Percentiles rank a stretch among this genome's conserved stretches.
phyloP scores from a whole-genome alignment of 2,113 vertebrate genomes.

The Stegastes partitus region DNA sequence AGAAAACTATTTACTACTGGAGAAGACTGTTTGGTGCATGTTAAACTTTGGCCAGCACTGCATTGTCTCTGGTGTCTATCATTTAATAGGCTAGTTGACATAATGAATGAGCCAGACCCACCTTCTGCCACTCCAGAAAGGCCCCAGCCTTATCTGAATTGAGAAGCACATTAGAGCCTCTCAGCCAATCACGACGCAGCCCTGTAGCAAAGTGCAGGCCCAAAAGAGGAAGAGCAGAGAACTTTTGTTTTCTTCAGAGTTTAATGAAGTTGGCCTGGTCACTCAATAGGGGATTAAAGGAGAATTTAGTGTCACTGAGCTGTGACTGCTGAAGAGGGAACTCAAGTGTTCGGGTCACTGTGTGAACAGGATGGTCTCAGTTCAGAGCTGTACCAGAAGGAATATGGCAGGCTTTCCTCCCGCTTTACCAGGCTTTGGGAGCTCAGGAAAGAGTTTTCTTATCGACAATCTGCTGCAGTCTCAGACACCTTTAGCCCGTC shows the following conservation, averaged over 20 bases:
- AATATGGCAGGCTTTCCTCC: constrained; percentile 85
- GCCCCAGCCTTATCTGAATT: constrained; percentile 85
- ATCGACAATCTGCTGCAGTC: constrained; percentile 93
- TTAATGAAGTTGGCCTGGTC: constrained; percentile 86
- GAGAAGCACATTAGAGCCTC: constrained; percentile 81
- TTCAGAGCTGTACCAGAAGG: constrained; percentile 79
- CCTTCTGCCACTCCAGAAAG: constrained; percentile 90
- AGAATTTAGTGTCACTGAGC: constrained; percentile 73
- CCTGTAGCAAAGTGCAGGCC: constrained; percentile 73
- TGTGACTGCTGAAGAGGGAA: constrained; percentile 72
- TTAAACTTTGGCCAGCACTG: constrained; percentile 85
- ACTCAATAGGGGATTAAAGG: constrained; percentile 76
- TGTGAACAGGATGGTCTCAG: constrained; percentile 77
- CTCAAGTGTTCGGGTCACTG: constrained; percentile 64
- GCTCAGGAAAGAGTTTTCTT: constrained; percentile 93
- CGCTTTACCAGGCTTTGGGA: constrained; percentile 87
- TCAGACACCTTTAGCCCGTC: constrained; percentile 71
- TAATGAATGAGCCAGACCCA: constrained; percentile 93
- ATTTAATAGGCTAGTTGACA: constrained; percentile 90
- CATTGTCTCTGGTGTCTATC: constrained; percentile 92
- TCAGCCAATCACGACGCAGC: constrained; percentile 77
- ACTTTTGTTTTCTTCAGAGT: constrained; percentile 83
- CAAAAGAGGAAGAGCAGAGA: constrained; percentile 77
- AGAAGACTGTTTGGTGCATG: constrained; percentile 82
- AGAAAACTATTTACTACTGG: constrained; percentile 84